phyloP scores from a whole-genome alignment of 1,140 invertebrate species.

The Hermatobates lingyangjiaoensis region DNA sequence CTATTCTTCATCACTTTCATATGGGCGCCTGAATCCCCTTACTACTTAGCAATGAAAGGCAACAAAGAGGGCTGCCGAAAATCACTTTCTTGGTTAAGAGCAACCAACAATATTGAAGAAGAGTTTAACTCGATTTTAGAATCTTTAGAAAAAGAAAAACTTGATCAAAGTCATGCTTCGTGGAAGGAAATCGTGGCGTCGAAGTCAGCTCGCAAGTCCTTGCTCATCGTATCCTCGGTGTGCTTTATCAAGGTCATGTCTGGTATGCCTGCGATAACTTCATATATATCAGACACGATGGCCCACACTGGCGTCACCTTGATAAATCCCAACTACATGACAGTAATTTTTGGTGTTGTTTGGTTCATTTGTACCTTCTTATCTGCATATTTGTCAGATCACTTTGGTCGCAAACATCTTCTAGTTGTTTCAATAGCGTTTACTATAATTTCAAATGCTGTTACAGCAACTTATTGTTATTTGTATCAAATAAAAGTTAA shows the following conservation, averaged over 20 bases:
- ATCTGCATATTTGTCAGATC: conserved; percentile 21
- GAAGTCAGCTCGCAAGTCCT: conserved; percentile 6
- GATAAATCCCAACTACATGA: conserved; percentile 3
- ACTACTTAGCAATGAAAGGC: conserved; percentile 33
- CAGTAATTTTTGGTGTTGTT: conserved; percentile 23
- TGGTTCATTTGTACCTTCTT: conserved; percentile 19
- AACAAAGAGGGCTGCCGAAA: conserved; percentile 4
- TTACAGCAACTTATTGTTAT: conserved; percentile 1
- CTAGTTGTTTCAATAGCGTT: conserved; percentile 22
- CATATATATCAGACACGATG: conserved; percentile 24
- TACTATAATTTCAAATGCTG: conserved; percentile 8
- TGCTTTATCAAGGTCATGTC: conserved; percentile 11
- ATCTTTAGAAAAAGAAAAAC: conserved; percentile 9
- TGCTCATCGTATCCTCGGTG: conserved; percentile 10
- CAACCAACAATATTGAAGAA: conserved; percentile 9
- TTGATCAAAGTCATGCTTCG: conserved; percentile 7
- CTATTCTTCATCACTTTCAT: conserved; percentile 25
- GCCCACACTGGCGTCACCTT: conserved; percentile 25
- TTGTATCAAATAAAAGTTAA: not conserved
- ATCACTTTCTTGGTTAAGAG: conserved; percentile 13
- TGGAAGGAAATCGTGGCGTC: conserved; percentile 12
- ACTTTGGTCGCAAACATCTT: conserved; percentile 24
- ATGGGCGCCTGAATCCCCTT: conserved; percentile 66
- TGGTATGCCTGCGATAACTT: conserved; percentile 11
- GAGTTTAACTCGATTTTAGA: conserved; percentile 12